Conservation (phyloP, 2,888 invertebrate species). For the Esperia sulphurella region DNA sequence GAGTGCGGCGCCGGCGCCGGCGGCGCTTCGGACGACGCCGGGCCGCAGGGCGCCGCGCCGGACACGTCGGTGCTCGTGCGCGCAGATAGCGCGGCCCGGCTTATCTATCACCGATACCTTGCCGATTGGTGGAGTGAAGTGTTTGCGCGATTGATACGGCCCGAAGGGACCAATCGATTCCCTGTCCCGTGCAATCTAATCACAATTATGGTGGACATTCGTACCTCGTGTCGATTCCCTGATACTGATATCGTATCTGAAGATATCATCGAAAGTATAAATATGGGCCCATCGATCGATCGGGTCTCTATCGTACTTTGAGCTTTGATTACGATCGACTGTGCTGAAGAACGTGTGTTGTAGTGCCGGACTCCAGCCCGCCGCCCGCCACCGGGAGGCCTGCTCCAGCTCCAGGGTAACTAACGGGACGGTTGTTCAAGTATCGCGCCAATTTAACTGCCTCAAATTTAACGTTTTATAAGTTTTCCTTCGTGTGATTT, state of each 20-base stretch:
- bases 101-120: constrained; percentile 55
- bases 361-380: constrained; percentile 26
- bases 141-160: constrained; percentile 67
- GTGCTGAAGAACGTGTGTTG: constrained; percentile 33
- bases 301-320: constrained; percentile 72
- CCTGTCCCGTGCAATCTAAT: constrained; percentile 67
- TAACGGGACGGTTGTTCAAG: constrained; percentile 7
- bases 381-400: constrained; percentile 1
- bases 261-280: constrained; percentile 78
- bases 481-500: not conserved
- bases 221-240: constrained; percentile 60
- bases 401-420: constrained; percentile 17
- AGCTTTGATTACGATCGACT: constrained; percentile 61
- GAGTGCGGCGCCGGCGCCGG: too few relatives aligned
- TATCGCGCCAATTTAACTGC: constrained; percentile 20
- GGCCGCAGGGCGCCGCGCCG: too few relatives aligned
- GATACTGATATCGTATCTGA: constrained; percentile 67
- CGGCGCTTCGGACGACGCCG: too few relatives aligned
- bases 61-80: constrained; percentile 24
- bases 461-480: not conserved
- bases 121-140: constrained; percentile 72
- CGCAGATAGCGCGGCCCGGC: not conserved
- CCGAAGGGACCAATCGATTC: constrained; percentile 70
- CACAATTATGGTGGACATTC: constrained; percentile 72
- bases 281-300: constrained; percentile 78